A percentile compares a stretch with the other conserved stretches of the same genome.
Conservation (phyloP, 2,797 vertebrate species). For the Hoplostethus mediterraneus region DNA sequence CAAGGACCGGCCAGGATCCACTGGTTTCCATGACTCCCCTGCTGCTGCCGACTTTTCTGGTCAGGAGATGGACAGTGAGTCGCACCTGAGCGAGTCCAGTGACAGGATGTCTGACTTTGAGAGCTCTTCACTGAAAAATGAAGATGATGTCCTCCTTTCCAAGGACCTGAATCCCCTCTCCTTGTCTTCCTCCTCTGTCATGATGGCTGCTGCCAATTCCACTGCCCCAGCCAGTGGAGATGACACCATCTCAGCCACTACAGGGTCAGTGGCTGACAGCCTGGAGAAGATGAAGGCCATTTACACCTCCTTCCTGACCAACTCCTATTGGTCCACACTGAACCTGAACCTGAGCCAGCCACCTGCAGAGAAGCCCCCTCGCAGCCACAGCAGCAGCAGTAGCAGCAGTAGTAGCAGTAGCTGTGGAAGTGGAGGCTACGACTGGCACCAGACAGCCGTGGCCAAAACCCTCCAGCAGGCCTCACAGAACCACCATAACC, state of each 20-base stretch:
- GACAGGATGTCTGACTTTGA: constrained; percentile 99
- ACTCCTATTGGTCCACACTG: constrained; percentile 98
- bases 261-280: constrained; percentile 91
- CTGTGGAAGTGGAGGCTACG: constrained; percentile 95
- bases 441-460: constrained; percentile 99
- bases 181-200: constrained; percentile 72
- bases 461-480: constrained; percentile 97
- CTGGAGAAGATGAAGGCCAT: constrained; percentile 99
- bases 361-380: constrained; percentile 89
- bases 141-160: constrained; percentile 89
- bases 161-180: constrained; percentile 88
- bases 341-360: constrained; percentile 94
- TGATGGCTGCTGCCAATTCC: constrained; percentile 68
- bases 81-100: constrained; percentile 97
- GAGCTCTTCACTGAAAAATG: constrained; percentile 94
- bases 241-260: constrained; percentile 78
- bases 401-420: constrained; percentile 97
- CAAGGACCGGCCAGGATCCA: constrained; percentile 90
- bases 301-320: constrained; percentile 98
- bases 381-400: constrained; percentile 93
- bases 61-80: constrained; percentile 99
- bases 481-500: constrained; percentile 89
- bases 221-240: constrained; percentile 79
- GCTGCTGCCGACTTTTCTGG: constrained; percentile 93
- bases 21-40: constrained; percentile 93